These are phyloP conservation scores for Rhinogobio ventralis DNA, from an alignment of 2,797 vertebrate genomes.

Conservation along the genomic window DNA sequence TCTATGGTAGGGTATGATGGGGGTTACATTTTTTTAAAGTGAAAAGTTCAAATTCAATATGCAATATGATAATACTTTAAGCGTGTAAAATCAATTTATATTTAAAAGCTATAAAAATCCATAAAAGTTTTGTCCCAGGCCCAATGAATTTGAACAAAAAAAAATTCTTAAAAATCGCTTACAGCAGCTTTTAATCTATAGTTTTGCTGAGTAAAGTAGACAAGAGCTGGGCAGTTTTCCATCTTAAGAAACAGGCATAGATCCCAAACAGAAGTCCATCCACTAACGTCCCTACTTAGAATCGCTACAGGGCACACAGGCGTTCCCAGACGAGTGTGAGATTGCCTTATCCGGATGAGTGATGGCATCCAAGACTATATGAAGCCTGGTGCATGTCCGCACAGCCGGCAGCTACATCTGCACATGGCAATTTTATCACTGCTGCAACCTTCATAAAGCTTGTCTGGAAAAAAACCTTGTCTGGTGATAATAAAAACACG, in stretches of 20 bases:
- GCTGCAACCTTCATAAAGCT: slow-evolving; percentile 57
- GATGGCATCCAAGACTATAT: slow-evolving; percentile 59
- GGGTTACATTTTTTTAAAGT: too few species aligned
- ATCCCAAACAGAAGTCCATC: slow-evolving; percentile 9
- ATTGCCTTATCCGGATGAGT: slow-evolving; percentile 48
- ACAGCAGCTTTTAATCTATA: slow-evolving; percentile 4
- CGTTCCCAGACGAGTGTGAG: slow-evolving; percentile 60
- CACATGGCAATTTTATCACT: slow-evolving; percentile 54
- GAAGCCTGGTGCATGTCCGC: slow-evolving; percentile 42
- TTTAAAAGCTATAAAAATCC: not conserved
- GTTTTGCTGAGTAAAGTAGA: slow-evolving; percentile 41
- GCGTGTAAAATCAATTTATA: not conserved
- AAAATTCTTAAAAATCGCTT: not conserved
- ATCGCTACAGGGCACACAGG: slow-evolving; percentile 65
- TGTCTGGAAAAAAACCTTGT: slow-evolving; percentile 45
- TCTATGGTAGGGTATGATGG: too few species aligned
- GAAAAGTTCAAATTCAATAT: not conserved
- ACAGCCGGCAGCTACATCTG: slow-evolving; percentile 54
- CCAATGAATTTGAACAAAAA: not conserved
- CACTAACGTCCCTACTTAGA: slow-evolving; percentile 22
- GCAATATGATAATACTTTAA: not conserved
- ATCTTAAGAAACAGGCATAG: not conserved
- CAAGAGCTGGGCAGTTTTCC: slow-evolving; percentile 68
- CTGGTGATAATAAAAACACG: slow-evolving; percentile 66
- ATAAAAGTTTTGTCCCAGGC: not conserved